Base-by-base conservation (phyloP, 1,140 invertebrate species). In the Drosophila erecta region DNA sequence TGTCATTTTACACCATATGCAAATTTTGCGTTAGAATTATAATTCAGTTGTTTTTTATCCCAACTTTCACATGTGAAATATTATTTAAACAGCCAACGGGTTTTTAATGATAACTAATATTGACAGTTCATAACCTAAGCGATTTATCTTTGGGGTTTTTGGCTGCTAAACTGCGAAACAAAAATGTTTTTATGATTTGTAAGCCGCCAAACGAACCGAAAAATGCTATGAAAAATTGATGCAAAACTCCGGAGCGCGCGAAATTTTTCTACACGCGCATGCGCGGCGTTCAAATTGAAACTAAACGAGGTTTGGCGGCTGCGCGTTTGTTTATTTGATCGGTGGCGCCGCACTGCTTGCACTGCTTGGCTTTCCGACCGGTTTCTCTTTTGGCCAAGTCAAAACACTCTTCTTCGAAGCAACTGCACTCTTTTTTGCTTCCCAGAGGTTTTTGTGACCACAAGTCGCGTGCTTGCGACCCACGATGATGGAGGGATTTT, bases 241-340 rank as follows among this genome's bases (percentile, higher is more conserved):
- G 30, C 50, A 20, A 35, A 64, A 22, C 27, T 10, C 10, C 35
- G 20, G n/a, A 57, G 73, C 62, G 78, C 77, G 77, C 54, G 43
- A 70, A 75, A 44, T 38, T 64, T 57, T 65, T 35, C 41, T 59
- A 24, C 59, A 77, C 56, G 50, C 84, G 83, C 79, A 79, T 50
- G 84, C 80, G 80, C 80, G 79, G 57, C 83, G 84, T 89, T 87
- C 84, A 53, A 87, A 87, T 87, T 79, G 84, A 87, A 89, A 87
- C 83, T 87, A 76, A 87, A 55, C 46, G 76, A 65, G 44, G 30
- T 57, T 70, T 56, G 53, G 62, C 38, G 61, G 62, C 76, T 33
- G 71, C 76, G 61, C 62, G 66, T 76, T 87, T 87, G 84, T 89
- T 87, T 87, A 87, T 87, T 87, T 81, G 71, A 81, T 83, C 53